Evolutionary conservation across 2,113 vertebrate genomes (phyloP).

Genomic region (Spheniscus mendiculus): DNA sequence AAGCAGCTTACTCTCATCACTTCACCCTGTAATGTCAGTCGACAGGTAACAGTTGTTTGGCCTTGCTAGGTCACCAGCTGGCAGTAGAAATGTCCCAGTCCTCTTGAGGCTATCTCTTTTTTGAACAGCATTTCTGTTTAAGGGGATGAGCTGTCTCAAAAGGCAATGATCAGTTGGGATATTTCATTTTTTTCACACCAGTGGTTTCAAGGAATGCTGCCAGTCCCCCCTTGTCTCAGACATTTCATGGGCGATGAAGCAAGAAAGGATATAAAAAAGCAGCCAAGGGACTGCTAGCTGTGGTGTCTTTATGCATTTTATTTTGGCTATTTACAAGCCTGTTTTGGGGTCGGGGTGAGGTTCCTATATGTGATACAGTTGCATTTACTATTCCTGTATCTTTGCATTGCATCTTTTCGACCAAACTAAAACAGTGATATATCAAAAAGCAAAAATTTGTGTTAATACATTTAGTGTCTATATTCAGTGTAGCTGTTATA

Average conservation of each 20-base stretch:
- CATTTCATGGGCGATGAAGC: constrained; percentile 83
- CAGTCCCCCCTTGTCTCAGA: constrained; percentile 66
- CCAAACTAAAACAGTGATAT: background rate
- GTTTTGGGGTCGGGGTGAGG: background rate
- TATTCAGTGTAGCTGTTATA: background rate
- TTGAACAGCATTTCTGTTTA: constrained; percentile 17
- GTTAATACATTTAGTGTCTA: background rate
- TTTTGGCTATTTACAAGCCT: constrained; percentile 54
- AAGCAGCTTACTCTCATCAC: constrained; percentile 69
- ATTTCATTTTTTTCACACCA: constrained; percentile 78
- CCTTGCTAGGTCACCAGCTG: constrained; percentile 75
- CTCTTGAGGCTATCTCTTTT: background rate
- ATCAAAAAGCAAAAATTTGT: background rate
- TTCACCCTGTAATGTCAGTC: constrained; percentile 70
- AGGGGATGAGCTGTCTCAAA: constrained; percentile 66
- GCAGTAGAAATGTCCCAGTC: constrained; percentile 53
- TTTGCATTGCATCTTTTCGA: background rate
- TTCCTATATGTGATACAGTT: background rate
- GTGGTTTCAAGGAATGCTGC: constrained; percentile 88
- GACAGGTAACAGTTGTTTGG: constrained; percentile 80
- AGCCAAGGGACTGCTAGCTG: constrained; percentile 72
- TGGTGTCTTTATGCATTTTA: background rate
- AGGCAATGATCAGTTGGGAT: constrained; percentile 72
- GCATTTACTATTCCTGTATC: constrained; percentile 5
- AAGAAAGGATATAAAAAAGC: constrained; percentile 78